Evolutionary conservation across 2,797 vertebrate species (phyloP).

Genomic region (Threskiornis aethiopicus): DNA sequence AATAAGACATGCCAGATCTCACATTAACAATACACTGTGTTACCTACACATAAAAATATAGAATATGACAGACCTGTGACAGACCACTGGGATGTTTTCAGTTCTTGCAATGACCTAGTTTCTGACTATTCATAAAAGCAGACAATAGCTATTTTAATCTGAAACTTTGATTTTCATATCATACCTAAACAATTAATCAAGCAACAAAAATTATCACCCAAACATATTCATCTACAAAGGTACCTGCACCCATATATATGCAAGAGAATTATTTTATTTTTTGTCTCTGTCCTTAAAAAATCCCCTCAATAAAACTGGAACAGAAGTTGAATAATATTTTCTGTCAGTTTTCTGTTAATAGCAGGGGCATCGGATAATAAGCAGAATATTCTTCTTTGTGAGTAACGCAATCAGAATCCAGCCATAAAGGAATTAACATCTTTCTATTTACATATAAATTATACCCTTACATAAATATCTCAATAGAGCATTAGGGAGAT

Average conservation of each 20-base stretch:
- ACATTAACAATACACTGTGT: not conserved
- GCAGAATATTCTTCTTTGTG: not conserved
- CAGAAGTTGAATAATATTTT: not conserved
- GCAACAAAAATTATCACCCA: not conserved
- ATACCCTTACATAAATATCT: not conserved
- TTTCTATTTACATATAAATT: not conserved
- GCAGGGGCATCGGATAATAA: not conserved
- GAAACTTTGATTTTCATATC: not conserved
- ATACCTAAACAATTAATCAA: not conserved
- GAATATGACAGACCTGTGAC: not conserved
- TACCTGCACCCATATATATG: not conserved
- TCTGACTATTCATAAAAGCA: not conserved
- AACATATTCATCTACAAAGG: not conserved
- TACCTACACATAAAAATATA: not conserved
- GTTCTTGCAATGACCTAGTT: constrained; percentile 26
- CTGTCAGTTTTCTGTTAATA: not conserved
- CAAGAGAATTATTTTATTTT: not conserved
- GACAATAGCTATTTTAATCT: not conserved
- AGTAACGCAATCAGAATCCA: not conserved
- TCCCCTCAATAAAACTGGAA: not conserved
- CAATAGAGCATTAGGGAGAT: not conserved
- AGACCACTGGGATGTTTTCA: not conserved
- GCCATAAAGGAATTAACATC: not conserved
- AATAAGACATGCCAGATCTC: not conserved
- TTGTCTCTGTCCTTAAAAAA: not conserved